Evolutionary conservation across 64 coral and sea anemone genomes (phyloP).

Genomic region (Dendrophyllia cribrosa): DNA sequence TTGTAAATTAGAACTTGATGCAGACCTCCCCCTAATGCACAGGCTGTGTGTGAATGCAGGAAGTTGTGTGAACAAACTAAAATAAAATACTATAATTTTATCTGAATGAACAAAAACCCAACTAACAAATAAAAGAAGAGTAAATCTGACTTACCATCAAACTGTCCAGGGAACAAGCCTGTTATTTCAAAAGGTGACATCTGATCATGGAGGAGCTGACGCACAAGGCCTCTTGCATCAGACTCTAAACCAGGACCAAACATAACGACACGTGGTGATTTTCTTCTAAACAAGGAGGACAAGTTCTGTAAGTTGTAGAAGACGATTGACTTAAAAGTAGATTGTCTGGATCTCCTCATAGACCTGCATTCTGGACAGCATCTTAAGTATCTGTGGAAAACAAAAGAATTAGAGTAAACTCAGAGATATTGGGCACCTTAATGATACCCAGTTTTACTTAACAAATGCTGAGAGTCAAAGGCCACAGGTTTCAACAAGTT

Average conservation of each 20-base stretch:
- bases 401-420: background rate
- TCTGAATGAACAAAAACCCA: background rate
- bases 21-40: too few species aligned
- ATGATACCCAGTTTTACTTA: background rate
- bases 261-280: conserved; percentile 83
- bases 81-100: background rate
- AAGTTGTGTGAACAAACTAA: background rate
- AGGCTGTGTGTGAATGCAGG: too few species aligned
- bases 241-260: conserved; percentile 97
- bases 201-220: conserved; percentile 80
- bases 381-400: conserved; percentile 78
- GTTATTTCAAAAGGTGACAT: conserved; percentile 85
- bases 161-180: conserved; percentile 92
- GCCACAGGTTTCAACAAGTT: too few species aligned
- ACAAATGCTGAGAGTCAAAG: too few species aligned
- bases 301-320: conserved; percentile 84
- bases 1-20: too few species aligned
- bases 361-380: conserved; percentile 83
- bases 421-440: background rate
- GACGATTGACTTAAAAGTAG: conserved; percentile 71
- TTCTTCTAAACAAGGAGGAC: conserved; percentile 63
- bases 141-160: conserved; percentile 74
- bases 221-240: conserved; percentile 77
- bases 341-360: conserved; percentile 47
- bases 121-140: background rate